Base-by-base conservation (phyloP, 2,888 invertebrate genomes). In the Xylota sylvarum region DNA sequence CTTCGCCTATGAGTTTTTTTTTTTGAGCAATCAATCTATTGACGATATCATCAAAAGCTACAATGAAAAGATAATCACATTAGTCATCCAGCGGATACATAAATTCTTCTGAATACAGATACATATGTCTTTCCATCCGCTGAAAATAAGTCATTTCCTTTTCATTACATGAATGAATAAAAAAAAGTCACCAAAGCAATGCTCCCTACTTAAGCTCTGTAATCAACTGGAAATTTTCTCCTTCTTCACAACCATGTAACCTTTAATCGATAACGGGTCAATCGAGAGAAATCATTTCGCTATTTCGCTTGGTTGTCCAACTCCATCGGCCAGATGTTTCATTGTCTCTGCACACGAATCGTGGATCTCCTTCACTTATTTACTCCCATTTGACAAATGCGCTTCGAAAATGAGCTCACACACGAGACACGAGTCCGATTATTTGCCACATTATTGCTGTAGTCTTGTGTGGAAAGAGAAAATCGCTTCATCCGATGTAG, bases 281-380 rank as follows among this genome's bases (percentile, higher is more conserved):
- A 77, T 77, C 56, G 43, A 43, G 17, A 12, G 37, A 50, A 70
- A 80, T 67, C 67, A 74, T 58, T 81, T 9, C 48, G 48, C 46
- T 32, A 74, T 58, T 81, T 9, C 48, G 48, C 46, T 32, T 43
- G 32, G 5, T 30, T 12, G 37, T 46, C 27, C 32, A 40, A 43
- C 58, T 56, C 60, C 67, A 73, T 52, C 67, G 58, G 30, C 65
- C 73, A 83, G 78, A 78, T 83, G 83, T 67, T 55, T 48, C 37
- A 58, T 72, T 82, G 77, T 58, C 23, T 23, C 46, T 32, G 30
- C 30, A 52, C 37, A 67, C 55, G 64, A 72, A 46, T 67, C 50
- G 48, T 70, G 23, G n/a, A 65, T 35, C 43, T 19, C 14, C 7
- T 56, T 32, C 48, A 27, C 30, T 17, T 35, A 12, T 58, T 62